A percentile compares a stretch with the other conserved stretches of the same genome.
phyloP scores from a whole-genome alignment of 1,140 invertebrate species.

The Drosophila ironensis region DNA sequence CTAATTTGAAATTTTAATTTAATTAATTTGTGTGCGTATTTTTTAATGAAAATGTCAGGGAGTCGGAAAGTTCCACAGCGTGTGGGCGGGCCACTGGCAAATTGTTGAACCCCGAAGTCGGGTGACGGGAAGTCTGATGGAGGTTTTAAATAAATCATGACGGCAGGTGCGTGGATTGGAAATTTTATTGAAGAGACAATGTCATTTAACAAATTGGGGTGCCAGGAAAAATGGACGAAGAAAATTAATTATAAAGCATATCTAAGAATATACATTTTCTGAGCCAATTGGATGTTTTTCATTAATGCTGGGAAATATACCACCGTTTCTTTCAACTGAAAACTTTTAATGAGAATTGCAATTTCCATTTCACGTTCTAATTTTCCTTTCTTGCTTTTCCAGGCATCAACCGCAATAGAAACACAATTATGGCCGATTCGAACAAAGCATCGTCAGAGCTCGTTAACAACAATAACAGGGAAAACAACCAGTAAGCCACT shows the following conservation, averaged over 20 bases:
- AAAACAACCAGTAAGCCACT: conserved; percentile 1
- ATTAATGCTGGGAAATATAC: neutral
- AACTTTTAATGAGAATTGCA: conserved; percentile 30
- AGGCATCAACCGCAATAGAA: conserved; percentile 43
- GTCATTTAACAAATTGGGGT: conserved; percentile 7
- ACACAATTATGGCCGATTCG: conserved; percentile 58
- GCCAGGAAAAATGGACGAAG: too few relatives aligned
- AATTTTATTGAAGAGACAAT: conserved; percentile 4
- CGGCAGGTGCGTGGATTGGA: conserved; percentile 19
- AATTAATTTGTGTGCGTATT: conserved; percentile 66
- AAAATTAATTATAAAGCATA: neutral
- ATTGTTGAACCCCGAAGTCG: conserved; percentile 5
- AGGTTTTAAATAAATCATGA: conserved; percentile 31
- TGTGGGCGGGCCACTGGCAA: neutral
- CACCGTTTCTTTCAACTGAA: neutral
- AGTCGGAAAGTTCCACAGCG: conserved; percentile 1
- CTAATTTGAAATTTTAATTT: conserved; percentile 75
- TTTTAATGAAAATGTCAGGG: conserved; percentile 37
- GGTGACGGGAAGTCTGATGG: neutral
- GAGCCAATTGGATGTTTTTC: too few relatives aligned
- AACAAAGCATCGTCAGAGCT: conserved; percentile 36
- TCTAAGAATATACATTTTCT: neutral
- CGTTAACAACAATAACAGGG: conserved; percentile 32
- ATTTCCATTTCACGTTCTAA: conserved; percentile 14
- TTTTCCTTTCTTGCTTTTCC: conserved; percentile 7